Conservation (phyloP, 2,113 vertebrate genomes). For the Amphiprion ocellaris region DNA sequence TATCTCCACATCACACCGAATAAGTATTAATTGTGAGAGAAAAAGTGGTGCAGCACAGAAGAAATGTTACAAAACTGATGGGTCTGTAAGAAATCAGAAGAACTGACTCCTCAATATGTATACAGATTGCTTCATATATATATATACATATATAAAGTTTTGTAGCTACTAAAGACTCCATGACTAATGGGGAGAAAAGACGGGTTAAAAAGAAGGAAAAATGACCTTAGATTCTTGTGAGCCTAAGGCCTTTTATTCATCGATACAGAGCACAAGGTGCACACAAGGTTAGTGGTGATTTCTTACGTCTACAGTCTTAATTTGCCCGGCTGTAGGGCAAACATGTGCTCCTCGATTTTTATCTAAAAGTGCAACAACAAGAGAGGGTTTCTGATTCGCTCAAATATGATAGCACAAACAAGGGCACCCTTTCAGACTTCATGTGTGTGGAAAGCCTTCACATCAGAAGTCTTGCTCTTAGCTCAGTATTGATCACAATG, state of each 20-base stretch:
- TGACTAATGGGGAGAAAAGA: slow-evolving; percentile 4
- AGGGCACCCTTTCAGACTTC: slow-evolving; percentile 48
- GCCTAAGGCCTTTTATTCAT: slow-evolving; percentile 70
- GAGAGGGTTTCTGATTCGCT: slow-evolving; percentile 52
- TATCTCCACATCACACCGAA: slow-evolving; percentile 32
- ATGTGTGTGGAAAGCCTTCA: slow-evolving; percentile 41
- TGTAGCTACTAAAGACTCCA: slow-evolving; percentile 11
- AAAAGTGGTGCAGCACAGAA: slow-evolving; percentile 7
- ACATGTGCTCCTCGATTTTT: slow-evolving; percentile 75
- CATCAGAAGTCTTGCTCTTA: slow-evolving; percentile 47
- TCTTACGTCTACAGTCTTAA: slow-evolving; percentile 72
- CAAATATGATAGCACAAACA: slow-evolving; percentile 58
- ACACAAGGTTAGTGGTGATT: slow-evolving; percentile 72
- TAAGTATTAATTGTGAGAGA: slow-evolving; percentile 6
- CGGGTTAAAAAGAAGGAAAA: slow-evolving; percentile 40
- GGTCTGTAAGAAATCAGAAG: slow-evolving; percentile 7
- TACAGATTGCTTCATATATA: slow-evolving; percentile 19
- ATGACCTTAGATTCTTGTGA: slow-evolving; percentile 64
- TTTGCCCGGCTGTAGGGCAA: slow-evolving; percentile 77
- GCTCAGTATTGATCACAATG: slow-evolving; percentile 27
- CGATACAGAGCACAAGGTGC: slow-evolving; percentile 73
- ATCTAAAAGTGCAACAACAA: slow-evolving; percentile 67
- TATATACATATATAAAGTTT: neutral
- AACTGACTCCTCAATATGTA: slow-evolving; percentile 13
- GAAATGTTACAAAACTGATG: slow-evolving; percentile 15